Base-by-base conservation (phyloP, 1,140 invertebrate genomes). In the Macrosteles quadrilineatus region DNA sequence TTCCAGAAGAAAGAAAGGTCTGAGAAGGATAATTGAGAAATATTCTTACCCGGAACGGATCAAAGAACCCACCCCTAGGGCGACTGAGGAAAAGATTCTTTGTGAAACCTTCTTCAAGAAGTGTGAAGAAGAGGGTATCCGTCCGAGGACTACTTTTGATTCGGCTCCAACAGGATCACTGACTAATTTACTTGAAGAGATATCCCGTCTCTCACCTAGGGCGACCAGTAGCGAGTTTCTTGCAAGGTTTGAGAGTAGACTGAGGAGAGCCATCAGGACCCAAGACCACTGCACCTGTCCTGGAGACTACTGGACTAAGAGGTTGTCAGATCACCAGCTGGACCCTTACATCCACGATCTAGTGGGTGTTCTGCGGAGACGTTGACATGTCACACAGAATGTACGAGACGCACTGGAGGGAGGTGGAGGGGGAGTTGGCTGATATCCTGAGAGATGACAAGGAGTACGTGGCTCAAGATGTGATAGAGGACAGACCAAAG, bases 31-130 rank as follows among this genome's bases (percentile, higher is more conserved):
- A 11, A 6, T 59, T 27, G 55, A 59, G 6, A 59, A 59, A 23
- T 59, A 59, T n/a, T 59, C 55, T n/a, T 59, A 27, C n/a, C 55
- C 55, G n/a, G 55, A 59, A n/a, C 21, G 55, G 32, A 6, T 36
- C 25, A 59, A 59, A 11, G 2, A 2, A 2, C 6, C 21, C 23
- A 6, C 21, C 23, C 6, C 2, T 9, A 50, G 6, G n/a, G 3
- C 47, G 2, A 59, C 25, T 6, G 55, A 59, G 25, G 21, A 27
- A 25, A 59, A 59, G 23, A 59, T 59, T 30, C 55, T 59, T 23
- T 59, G 55, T 30, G 55, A 59, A 14, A 59, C 55, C 2, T 59
- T 59, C 55, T 59, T 59, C 25, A 59, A 59, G 27, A 59, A 29
- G 55, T 59, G 55, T n/a, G 55, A 59, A 25, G 14, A 59, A 29